A percentile compares a stretch with the other conserved stretches of the same genome.
These are phyloP conservation scores for Macrophya annulata DNA, from an alignment of 2,888 invertebrate genomes.

Conservation along the genomic window DNA sequence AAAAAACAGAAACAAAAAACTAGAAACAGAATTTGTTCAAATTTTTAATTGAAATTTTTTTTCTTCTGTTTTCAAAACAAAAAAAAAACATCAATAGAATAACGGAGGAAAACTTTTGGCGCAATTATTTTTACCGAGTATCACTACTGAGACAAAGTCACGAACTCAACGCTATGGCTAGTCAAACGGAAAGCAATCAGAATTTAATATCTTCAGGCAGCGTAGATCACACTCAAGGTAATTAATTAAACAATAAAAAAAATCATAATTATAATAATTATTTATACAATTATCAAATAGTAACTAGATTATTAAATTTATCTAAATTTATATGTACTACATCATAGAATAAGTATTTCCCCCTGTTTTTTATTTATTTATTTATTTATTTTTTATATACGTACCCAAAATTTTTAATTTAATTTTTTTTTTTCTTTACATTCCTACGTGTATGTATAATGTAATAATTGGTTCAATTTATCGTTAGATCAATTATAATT, in stretches of 20 bases:
- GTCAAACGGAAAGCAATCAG: slow-evolving; percentile 74
- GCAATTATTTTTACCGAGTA: slow-evolving; percentile 99
- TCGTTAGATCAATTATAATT: neutral
- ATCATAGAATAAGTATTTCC: no score
- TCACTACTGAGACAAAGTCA: slow-evolving; percentile 98
- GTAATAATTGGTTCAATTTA: neutral
- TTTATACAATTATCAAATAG: neutral
- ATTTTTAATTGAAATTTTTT: neutral
- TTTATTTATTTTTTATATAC: neutral
- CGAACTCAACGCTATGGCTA: slow-evolving; percentile 88
- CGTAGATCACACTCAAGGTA: slow-evolving; percentile 84
- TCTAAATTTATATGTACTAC: neutral
- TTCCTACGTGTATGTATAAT: neutral
- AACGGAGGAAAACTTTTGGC: slow-evolving; percentile 99
- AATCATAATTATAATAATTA: neutral
- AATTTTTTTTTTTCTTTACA: neutral
- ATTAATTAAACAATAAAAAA: slow-evolving; percentile 61
- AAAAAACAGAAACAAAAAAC: slow-evolving; percentile 47
- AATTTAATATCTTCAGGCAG: slow-evolving; percentile 76
- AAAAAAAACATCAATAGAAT: slow-evolving; percentile 83
- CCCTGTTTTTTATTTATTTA: no score
- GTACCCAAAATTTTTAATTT: neutral
- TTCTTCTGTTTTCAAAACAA: slow-evolving; percentile 17
- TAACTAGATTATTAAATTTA: neutral
- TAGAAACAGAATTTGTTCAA: no score